phyloP scores from a whole-genome alignment of 1,140 invertebrate genomes.

The Pissodes strobi region DNA sequence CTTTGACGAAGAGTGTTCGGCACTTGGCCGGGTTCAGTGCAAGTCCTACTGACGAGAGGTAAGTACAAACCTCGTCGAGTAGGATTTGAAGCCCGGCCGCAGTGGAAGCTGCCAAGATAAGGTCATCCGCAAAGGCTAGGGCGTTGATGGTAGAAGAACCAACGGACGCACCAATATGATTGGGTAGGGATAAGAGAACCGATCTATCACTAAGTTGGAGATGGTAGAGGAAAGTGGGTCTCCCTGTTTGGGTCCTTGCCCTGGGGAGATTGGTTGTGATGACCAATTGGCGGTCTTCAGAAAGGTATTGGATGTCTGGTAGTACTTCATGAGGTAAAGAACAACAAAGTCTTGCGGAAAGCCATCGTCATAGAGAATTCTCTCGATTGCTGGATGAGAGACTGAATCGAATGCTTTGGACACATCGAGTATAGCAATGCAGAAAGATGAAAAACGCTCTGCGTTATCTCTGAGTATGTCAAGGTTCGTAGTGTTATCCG shows the following conservation, averaged over 20 bases:
- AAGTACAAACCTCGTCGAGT: neutral
- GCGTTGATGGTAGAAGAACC: conserved; percentile 4
- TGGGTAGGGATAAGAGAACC: conserved; percentile 5
- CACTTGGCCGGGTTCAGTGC: conserved; percentile 5
- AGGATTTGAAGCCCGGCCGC: conserved; percentile 17
- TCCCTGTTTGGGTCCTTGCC: too few relatives aligned
- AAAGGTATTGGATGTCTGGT: neutral
- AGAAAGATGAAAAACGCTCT: too few relatives aligned
- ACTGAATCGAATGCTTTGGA: too few relatives aligned
- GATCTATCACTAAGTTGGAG: too few relatives aligned
- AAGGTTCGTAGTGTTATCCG: neutral
- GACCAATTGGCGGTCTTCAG: neutral
- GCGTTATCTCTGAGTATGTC: too few relatives aligned
- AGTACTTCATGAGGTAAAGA: neutral
- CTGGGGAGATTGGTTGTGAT: too few relatives aligned
- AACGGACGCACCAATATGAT: conserved; percentile 5
- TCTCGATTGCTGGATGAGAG: too few relatives aligned
- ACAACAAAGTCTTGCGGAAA: neutral
- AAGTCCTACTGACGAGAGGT: neutral
- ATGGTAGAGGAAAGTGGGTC: too few relatives aligned
- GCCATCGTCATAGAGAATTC: neutral
- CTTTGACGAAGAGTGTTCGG: too few relatives aligned
- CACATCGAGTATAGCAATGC: too few relatives aligned
- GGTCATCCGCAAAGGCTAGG: conserved; percentile 34
- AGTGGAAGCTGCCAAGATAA: conserved; percentile 23